Conservation (phyloP, 2,113 vertebrate species). For the Siphamia tubifer region DNA sequence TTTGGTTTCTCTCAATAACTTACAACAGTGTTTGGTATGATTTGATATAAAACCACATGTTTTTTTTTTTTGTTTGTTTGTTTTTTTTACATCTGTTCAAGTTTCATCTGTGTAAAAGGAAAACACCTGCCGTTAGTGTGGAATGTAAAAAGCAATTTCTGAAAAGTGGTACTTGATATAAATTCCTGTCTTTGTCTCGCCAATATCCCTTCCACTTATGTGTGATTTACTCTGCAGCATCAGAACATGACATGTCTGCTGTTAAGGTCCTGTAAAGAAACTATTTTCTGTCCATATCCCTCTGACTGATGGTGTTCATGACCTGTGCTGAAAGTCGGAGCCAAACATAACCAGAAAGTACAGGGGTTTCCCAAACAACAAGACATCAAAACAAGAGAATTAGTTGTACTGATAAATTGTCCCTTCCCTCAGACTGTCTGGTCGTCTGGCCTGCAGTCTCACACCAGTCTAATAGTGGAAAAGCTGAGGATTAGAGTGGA, state of each 20-base stretch:
- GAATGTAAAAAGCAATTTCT: background rate
- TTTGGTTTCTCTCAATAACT: no score
- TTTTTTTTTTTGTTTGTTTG: no score
- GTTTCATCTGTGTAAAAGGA: no score
- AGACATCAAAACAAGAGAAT: conserved; percentile 49
- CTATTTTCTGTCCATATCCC: background rate
- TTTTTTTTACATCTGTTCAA: no score
- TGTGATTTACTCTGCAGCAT: background rate
- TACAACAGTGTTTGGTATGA: no score
- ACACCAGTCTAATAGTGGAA: background rate
- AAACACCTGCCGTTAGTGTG: no score
- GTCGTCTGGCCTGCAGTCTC: conserved; percentile 8
- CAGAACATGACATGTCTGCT: background rate
- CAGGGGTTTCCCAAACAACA: conserved; percentile 1
- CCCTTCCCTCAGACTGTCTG: conserved; percentile 36
- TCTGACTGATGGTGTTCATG: background rate
- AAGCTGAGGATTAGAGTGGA: conserved; percentile 36
- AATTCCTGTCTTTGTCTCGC: background rate
- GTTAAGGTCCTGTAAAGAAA: background rate
- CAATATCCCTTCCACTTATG: background rate
- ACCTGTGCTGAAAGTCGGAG: conserved; percentile 21
- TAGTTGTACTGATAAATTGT: conserved; percentile 31
- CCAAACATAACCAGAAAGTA: conserved; percentile 1
- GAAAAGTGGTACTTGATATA: background rate
- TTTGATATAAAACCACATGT: no score